A percentile compares a stretch with the other conserved stretches of the same genome.
Conservation (phyloP, 2,888 invertebrate species). For the Zygogramma bicolorata region DNA sequence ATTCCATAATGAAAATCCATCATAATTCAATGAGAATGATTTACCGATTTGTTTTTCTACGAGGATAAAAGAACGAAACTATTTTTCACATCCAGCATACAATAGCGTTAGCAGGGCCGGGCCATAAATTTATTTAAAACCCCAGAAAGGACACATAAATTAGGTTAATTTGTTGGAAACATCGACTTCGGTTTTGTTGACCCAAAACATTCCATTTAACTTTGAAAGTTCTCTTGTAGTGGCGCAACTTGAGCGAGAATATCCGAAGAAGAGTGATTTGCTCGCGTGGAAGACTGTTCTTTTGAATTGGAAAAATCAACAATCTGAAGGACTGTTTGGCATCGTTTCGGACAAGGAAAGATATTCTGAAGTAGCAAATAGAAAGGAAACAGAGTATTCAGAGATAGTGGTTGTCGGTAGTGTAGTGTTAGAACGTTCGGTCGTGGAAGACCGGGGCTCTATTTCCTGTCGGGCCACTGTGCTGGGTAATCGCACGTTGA, state of each 20-base stretch:
- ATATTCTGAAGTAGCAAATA: too few species aligned
- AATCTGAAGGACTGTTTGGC: neutral
- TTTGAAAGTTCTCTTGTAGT: conserved; percentile 17
- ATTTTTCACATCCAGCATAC: conserved; percentile 33
- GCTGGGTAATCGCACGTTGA: too few species aligned
- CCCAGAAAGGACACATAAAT: conserved; percentile 36
- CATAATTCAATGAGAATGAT: conserved; percentile 28
- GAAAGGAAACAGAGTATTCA: too few species aligned
- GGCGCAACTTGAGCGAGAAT: conserved; percentile 15
- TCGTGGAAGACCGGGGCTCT: too few species aligned
- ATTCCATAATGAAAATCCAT: conserved; percentile 11
- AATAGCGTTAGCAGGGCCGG: conserved; percentile 23
- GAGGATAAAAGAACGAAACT: conserved; percentile 25
- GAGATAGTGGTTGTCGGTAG: too few species aligned
- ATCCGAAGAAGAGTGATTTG: conserved; percentile 17
- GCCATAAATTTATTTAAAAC: conserved; percentile 39
- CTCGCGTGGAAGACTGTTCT: neutral
- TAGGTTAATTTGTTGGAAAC: conserved; percentile 40
- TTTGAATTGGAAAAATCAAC: neutral
- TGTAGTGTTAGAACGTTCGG: too few species aligned
- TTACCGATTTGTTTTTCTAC: conserved; percentile 36
- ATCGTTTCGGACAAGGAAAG: neutral
- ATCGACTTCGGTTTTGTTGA: conserved; percentile 33
- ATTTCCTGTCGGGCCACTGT: too few species aligned
- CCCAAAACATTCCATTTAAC: conserved; percentile 34